Percentiles rank a stretch among this genome's conserved stretches.
These are phyloP conservation scores for Merodon equestris DNA, from an alignment of 2,888 invertebrate genomes.

Conservation along the genomic window DNA sequence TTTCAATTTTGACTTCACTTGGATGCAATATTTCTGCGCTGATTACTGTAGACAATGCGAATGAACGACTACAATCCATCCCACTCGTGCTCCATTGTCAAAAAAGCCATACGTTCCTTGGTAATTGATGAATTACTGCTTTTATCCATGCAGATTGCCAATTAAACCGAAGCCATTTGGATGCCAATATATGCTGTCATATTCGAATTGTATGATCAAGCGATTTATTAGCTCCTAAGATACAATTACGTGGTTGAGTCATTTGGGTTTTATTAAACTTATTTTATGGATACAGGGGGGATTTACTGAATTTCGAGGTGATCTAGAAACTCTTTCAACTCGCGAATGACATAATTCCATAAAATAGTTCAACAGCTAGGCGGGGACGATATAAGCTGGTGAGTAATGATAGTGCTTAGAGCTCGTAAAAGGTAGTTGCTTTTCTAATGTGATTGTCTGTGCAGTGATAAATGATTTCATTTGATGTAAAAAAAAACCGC, in stretches of 20 bases:
- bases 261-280: slow-evolving; percentile 7
- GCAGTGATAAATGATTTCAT: no score
- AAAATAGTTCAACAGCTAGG: no score
- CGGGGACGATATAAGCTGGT: no score
- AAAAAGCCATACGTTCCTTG: background rate
- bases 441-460: no score
- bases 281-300: no score
- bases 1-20: slow-evolving; percentile 3
- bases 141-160: slow-evolving; percentile 27
- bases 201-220: no score
- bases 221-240: no score
- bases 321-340: background rate
- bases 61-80: slow-evolving; percentile 18
- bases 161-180: slow-evolving; percentile 41
- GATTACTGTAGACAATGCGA: slow-evolving; percentile 44
- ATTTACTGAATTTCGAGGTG: background rate
- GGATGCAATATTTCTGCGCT: slow-evolving; percentile 53
- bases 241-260: slow-evolving; percentile 20
- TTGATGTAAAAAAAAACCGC: no score
- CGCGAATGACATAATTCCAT: slow-evolving; percentile 12
- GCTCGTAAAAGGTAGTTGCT: slow-evolving; percentile 1
- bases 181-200: slow-evolving; percentile 38
- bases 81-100: slow-evolving; percentile 13
- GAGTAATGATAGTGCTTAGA: no score
- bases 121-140: slow-evolving; percentile 5